Conservation (phyloP, 2,113 vertebrate genomes). For the Hystrix cristata region DNA sequence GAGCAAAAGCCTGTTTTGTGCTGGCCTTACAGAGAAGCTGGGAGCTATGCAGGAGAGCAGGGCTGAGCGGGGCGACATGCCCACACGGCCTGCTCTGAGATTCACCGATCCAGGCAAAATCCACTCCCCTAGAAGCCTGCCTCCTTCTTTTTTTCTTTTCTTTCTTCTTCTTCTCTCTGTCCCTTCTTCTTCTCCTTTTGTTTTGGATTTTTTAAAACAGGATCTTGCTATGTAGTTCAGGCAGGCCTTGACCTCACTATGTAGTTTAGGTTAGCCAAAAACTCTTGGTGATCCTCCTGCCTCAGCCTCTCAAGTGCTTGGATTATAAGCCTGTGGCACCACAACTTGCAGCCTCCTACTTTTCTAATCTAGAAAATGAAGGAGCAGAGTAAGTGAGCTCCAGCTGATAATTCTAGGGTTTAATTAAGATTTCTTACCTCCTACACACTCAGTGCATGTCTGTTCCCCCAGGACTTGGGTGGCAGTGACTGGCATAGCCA, state of each 20-base stretch:
- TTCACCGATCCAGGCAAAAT: not conserved
- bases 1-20: not conserved
- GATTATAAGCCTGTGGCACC: not conserved
- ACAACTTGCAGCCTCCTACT: not conserved
- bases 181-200: not conserved
- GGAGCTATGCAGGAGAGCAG: not conserved
- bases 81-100: not conserved
- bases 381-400: not conserved
- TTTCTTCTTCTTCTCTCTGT: not conserved
- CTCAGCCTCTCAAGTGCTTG: not conserved
- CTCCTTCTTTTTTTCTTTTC: not conserved
- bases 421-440: not conserved
- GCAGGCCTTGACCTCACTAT: not conserved
- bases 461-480: not conserved
- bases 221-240: not conserved
- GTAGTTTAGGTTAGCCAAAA: not conserved
- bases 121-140: not conserved
- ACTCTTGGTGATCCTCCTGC: not conserved
- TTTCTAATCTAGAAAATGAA: not conserved
- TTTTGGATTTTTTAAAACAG: not conserved
- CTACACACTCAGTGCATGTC: fast-evolving
- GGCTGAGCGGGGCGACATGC: fast-evolving
- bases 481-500: fast-evolving
- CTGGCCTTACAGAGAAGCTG: not conserved
- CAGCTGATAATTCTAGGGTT: not conserved